Conservation (phyloP, 2,113 vertebrate species). For the Hemichromis elongatus region DNA sequence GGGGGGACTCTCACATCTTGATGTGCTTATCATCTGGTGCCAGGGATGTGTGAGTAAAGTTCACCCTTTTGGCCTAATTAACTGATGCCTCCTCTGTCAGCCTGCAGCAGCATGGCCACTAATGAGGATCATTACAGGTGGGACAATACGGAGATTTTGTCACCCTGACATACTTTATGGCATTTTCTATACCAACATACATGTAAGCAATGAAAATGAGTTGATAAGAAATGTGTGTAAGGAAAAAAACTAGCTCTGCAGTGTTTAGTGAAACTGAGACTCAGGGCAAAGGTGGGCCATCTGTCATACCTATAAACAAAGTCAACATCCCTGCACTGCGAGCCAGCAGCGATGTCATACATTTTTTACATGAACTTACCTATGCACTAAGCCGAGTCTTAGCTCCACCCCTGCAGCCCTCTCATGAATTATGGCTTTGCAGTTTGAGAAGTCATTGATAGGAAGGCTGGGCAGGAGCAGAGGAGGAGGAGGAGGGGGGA, state of each 20-base stretch:
- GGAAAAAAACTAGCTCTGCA: background rate
- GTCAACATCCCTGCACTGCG: background rate
- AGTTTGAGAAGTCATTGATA: conserved; percentile 60
- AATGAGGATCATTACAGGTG: conserved; percentile 56
- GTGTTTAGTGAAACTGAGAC: background rate
- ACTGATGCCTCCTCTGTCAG: conserved; percentile 48
- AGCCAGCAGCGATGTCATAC: background rate
- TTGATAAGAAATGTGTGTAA: background rate
- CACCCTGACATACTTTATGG: conserved; percentile 11
- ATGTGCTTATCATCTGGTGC: conserved; percentile 44
- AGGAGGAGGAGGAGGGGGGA: conserved; percentile 21
- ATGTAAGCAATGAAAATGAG: background rate
- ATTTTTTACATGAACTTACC: conserved; percentile 15
- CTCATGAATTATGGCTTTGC: conserved; percentile 54
- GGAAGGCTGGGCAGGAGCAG: conserved; percentile 37
- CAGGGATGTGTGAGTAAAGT: conserved; percentile 40
- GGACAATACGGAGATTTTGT: conserved; percentile 7
- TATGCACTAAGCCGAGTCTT: background rate
- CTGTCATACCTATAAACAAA: background rate
- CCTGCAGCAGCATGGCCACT: conserved; percentile 6
- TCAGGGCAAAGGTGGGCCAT: background rate
- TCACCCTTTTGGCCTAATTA: conserved; percentile 63
- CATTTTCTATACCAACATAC: conserved; percentile 1
- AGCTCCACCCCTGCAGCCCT: conserved; percentile 1
- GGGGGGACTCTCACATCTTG: background rate